These are phyloP conservation scores for Coreoperca whiteheadi DNA, from an alignment of 2,113 vertebrate genomes.

Conservation along the genomic window DNA sequence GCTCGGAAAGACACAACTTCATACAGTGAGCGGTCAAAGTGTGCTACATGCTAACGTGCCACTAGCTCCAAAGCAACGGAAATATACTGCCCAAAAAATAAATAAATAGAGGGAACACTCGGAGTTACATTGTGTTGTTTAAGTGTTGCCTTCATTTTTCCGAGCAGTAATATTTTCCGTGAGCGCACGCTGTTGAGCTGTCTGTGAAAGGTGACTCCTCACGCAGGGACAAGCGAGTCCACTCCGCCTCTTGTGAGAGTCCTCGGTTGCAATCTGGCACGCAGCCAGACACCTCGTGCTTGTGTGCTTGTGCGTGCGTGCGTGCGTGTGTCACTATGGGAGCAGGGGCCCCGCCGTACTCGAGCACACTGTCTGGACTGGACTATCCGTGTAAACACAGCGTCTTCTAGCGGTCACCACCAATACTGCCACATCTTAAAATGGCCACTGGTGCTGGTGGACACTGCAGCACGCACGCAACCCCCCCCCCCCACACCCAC, in stretches of 20 bases:
- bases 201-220: constrained; percentile 76
- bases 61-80: not conserved
- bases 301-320: constrained; percentile 40
- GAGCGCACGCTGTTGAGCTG: not conserved
- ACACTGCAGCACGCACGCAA: constrained; percentile 72
- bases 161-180: not conserved
- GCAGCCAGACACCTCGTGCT: constrained; percentile 92
- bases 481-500: not conserved
- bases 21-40: not conserved
- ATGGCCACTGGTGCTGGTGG: constrained; percentile 77
- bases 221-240: constrained; percentile 79
- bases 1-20: not conserved
- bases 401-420: constrained; percentile 79
- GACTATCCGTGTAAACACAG: constrained; percentile 73
- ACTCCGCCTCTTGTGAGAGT: constrained; percentile 90
- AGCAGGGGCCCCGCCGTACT: constrained; percentile 80
- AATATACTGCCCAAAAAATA: too few relatives aligned
- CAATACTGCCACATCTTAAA: constrained; percentile 71
- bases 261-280: constrained; percentile 86
- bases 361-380: constrained; percentile 71
- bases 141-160: too few relatives aligned
- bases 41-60: not conserved
- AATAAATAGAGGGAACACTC: too few relatives aligned
- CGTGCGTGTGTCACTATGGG: constrained; percentile 77
- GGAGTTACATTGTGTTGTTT: too few relatives aligned